These are phyloP conservation scores for Aegotheles bennettii DNA, from an alignment of 2,113 vertebrate species.

Conservation along the genomic window DNA sequence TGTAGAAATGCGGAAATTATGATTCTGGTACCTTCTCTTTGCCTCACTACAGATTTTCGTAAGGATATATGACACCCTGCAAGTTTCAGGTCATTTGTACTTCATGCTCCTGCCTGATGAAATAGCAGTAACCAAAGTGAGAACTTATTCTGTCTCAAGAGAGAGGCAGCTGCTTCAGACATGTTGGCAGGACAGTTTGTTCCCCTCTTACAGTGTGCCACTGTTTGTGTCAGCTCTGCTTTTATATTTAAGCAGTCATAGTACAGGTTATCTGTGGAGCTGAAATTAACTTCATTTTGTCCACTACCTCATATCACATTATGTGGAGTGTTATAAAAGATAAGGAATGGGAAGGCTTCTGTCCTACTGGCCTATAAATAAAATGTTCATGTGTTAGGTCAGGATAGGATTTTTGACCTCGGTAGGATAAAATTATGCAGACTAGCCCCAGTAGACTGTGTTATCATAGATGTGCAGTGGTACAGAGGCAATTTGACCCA, in stretches of 20 bases:
- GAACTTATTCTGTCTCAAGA: background rate
- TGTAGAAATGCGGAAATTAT: background rate
- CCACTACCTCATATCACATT: background rate
- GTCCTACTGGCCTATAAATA: conserved; percentile 14
- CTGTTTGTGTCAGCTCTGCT: background rate
- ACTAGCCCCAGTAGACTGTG: background rate
- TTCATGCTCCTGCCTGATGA: background rate
- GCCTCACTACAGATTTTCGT: background rate
- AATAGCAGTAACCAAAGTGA: background rate
- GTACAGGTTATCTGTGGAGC: background rate
- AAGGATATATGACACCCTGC: background rate
- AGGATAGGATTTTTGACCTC: conserved; percentile 9
- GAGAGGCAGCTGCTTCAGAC: background rate
- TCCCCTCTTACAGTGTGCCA: background rate
- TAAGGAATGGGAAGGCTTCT: background rate
- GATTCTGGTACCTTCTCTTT: background rate
- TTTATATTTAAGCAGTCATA: background rate
- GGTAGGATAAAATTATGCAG: background rate
- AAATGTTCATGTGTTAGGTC: background rate
- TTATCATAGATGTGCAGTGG: conserved; percentile 8
- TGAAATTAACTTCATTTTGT: background rate
- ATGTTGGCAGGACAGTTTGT: background rate
- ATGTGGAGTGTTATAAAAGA: conserved; percentile 10
- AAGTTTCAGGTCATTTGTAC: background rate
- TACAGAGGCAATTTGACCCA: background rate